Evolutionary conservation across 2,113 vertebrate genomes (phyloP), one percentile per base, ranked within the genome.

Genomic region (Neotragus pygmaeus): DNA sequence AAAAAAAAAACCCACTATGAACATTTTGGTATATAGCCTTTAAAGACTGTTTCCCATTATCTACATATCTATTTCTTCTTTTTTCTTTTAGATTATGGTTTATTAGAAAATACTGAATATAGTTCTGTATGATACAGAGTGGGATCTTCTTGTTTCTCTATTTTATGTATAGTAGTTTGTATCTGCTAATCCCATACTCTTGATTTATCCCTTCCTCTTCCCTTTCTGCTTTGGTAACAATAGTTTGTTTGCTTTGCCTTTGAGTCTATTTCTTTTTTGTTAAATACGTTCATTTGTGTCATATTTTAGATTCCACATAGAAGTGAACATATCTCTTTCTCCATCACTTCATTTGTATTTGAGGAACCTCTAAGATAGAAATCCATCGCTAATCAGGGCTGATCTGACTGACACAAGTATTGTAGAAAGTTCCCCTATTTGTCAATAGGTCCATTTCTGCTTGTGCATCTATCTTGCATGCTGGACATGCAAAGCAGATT

Each of bases 381-480:
- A 57, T 78, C 27, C 30, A 25, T 33, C 13, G 3, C 5, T 80
- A 88, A 80, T 80, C 12, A 96, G 25, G 51, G 45, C 10, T 96
- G 23, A 88, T 88, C 13, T 82, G 39, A 88, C 15, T 93, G 55
- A 60, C 7, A 39, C 4, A 90, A 27, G 25, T 85, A 60, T 84
- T 87, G 25, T n/a, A 77, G 49, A 97, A 91, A 93, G 14, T 83
- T 90, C 16, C 36, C 10, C 53, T 95, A 33, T 85, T 95, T 96
- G 81, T 17, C 7, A 75, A 11, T 60, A 55, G 43, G 45, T 21
- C 39, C 2, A 62, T 95, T 97, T 96, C 49, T 94, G 7, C 6
- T 58, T 91, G 23, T 70, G 60, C 14, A 47, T 64, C 53, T 94
- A 19, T 77, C 60, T 85, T 88, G 19, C 30, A 83, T 16, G 27